Base-by-base conservation (phyloP, 37 sponge, comb jelly and placozoan genomes). In the Cliona cf. orientalis region DNA sequence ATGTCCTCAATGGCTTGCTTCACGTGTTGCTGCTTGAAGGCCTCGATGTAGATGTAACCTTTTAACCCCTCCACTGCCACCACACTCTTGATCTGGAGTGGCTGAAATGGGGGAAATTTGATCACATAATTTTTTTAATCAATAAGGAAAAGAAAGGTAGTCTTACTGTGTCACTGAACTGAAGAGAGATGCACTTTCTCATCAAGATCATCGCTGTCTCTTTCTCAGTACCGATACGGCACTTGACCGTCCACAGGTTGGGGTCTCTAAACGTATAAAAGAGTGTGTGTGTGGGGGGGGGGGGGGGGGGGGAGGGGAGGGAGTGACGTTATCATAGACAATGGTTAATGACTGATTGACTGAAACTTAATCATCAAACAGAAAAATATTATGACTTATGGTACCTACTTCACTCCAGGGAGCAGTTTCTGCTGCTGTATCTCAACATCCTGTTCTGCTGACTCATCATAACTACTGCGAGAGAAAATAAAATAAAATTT, bases 11-110 rank as follows among this genome's bases (percentile, higher is more conserved):
- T 91, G 45, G 99, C 93, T 77, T 97, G 97, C 69, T 98, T 98
- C 74, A 98, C 99, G 61, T 96, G 94, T 7, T 93, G 84, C 85
- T 98, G 99, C 44, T 98, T 98, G 90, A 72, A 98, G 35, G 97
- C 86, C 73, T 98, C 99, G 29, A 98, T 75, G 43, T 98, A 98
- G 42, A 98, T 91, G 72, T 96, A 98, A 31, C 99, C 99, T 67
- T 96, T 96, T 22, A 98, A 71, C 11, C 95, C 97, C 61, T 94
- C 99, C 70, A 91, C 92, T 25, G 92, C 92, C 23, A 96, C 84
- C 5, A 80, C 97, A 33, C 94, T 91, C 83, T 94, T 98, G 71
- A 98, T 94, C 65, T 91, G 95, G 1, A 98, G 87, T 28, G 99
- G 99, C 95, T 97, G 80, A 21, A 37, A n/a, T 23, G 35, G 39